Evolutionary conservation across 2,888 invertebrate species (phyloP), one percentile per base, ranked within the genome.

Genomic region (Ferrisia virgata): DNA sequence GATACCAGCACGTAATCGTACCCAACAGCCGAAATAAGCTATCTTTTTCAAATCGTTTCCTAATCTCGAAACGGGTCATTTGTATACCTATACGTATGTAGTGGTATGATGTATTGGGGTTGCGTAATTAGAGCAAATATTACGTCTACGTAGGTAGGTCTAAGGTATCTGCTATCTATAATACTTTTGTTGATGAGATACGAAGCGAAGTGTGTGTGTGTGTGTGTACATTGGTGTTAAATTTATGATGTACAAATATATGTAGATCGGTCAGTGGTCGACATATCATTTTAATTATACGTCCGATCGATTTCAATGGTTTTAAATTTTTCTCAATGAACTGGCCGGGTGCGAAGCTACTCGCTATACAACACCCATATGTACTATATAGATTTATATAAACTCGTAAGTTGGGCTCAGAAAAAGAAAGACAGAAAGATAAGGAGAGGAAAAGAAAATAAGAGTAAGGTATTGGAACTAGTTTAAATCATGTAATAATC

Each of bases 401-500:
- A n/a, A n/a, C n/a, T n/a, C n/a, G n/a, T n/a, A n/a, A n/a, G n/a
- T n/a, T n/a, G n/a, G n/a, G n/a, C n/a, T n/a, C n/a, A n/a, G n/a
- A n/a, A n/a, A n/a, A n/a, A n/a, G n/a, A n/a, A n/a, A n/a, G n/a
- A n/a, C n/a, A n/a, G n/a, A n/a, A 6, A 4, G 36, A 40, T 18
- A 47, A 4, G 3, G 13, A 47, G 36, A 40, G 11, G 11, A 8
- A n/a, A 18, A 64, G 13, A 64, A 64, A 64, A 9, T 1, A 64
- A 64, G 58, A 22, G 28, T 28, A 8, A 11, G 11, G 5, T 11
- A 64, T 33, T 31, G 33, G 72, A 72, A 72, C 72, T 72, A 72
- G 72, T 72, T 72, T 72, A 72, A 72, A 72, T 72, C 72, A 72
- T 72, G 72, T 72, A 72, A 72, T 28, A 64, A 28, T 72, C 72